These are phyloP conservation scores for Polypedilum pembai DNA, from an alignment of 1,140 invertebrate genomes.

Conservation along the genomic window DNA sequence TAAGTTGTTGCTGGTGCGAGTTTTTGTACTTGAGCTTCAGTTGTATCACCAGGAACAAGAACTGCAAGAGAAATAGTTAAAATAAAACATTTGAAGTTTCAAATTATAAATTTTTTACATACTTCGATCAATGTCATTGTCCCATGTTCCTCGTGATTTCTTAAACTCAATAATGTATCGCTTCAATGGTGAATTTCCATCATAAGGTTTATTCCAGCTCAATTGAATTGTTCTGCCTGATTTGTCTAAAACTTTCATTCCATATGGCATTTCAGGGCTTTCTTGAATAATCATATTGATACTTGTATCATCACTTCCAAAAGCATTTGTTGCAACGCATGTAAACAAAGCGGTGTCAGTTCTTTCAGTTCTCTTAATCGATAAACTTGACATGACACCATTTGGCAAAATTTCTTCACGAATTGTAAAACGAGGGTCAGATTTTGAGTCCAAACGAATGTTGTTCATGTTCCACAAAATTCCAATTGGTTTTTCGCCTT, in stretches of 20 bases:
- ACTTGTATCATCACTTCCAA: slow-evolving; percentile 90
- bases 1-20: slow-evolving; percentile 87
- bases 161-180: slow-evolving; percentile 91
- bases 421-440: slow-evolving; percentile 81
- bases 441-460: slow-evolving; percentile 80
- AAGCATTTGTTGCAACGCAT: slow-evolving; percentile 89
- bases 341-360: slow-evolving; percentile 89
- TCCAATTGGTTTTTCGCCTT: slow-evolving; percentile 92
- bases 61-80: slow-evolving; percentile 45
- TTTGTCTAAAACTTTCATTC: slow-evolving; percentile 84
- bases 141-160: slow-evolving; percentile 77
- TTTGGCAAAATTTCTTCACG: slow-evolving; percentile 80
- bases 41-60: slow-evolving; percentile 75
- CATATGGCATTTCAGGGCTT: slow-evolving; percentile 85
- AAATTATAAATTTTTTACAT: too few relatives aligned
- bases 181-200: slow-evolving; percentile 90
- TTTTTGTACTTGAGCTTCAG: slow-evolving; percentile 79
- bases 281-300: slow-evolving; percentile 96
- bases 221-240: slow-evolving; percentile 83
- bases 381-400: slow-evolving; percentile 80
- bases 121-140: slow-evolving; percentile 66
- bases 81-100: too few relatives aligned
- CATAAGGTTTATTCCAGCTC: slow-evolving; percentile 87
- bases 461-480: slow-evolving; percentile 95
- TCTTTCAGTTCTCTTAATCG: slow-evolving; percentile 80